A percentile compares a stretch with the other conserved stretches of the same genome.
phyloP scores from a whole-genome alignment of 37 sponge, comb jelly and placozoan species.

The Chondrosia reniformis region DNA sequence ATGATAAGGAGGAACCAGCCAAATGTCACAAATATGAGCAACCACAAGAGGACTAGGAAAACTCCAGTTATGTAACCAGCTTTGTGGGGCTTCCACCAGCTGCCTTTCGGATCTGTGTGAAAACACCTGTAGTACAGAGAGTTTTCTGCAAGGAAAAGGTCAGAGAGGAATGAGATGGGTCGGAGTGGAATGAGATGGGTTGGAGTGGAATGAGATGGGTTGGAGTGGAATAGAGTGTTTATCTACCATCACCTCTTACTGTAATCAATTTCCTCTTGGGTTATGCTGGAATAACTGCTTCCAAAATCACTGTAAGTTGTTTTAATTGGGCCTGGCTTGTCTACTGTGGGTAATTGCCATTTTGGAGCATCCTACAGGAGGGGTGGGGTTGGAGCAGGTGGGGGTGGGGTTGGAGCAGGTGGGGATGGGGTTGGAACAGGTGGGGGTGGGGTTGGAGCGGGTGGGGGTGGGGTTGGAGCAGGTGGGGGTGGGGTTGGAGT shows the following conservation, averaged over 20 bases:
- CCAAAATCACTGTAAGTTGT: too few species aligned
- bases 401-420: background rate
- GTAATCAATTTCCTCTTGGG: too few species aligned
- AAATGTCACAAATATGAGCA: slow-evolving; percentile 52
- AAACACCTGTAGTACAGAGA: slow-evolving; percentile 49
- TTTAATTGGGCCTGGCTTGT: too few species aligned
- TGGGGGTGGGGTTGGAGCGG: background rate
- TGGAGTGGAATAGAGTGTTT: too few species aligned
- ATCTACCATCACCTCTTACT: too few species aligned
- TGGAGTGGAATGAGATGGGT: background rate
- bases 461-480: background rate
- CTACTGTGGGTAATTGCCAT: too few species aligned
- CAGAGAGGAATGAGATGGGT: background rate
- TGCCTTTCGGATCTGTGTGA: slow-evolving; percentile 60
- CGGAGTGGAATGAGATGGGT: background rate
- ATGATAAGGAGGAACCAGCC: slow-evolving; percentile 61
- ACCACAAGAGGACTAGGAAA: slow-evolving; percentile 64
- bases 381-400: background rate
- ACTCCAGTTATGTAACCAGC: slow-evolving; percentile 49
- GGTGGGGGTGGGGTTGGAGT: background rate
- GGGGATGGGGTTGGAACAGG: background rate
- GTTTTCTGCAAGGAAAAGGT: background rate
- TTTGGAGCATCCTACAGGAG: too few species aligned
- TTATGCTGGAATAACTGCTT: too few species aligned
- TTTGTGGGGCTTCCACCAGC: slow-evolving; percentile 73